Base-by-base conservation (phyloP, 2,113 vertebrate species). In the Python bivittatus region DNA sequence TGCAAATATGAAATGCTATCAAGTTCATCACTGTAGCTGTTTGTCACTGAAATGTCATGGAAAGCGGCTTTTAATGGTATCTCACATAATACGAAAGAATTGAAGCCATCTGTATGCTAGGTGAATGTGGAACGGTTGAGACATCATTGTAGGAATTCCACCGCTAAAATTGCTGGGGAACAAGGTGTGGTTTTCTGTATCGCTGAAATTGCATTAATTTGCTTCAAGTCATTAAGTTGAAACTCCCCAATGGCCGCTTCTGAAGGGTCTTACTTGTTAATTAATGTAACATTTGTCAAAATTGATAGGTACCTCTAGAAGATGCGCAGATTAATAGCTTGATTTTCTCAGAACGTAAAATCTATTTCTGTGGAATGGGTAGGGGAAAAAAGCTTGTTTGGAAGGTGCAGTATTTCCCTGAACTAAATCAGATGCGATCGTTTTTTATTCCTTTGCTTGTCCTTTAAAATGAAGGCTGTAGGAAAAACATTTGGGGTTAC, bases 31-130 rank as follows among this genome's bases (percentile, higher is more conserved):
- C 97, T 97, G 97, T 98, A 97, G 98, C 98, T 98, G 98, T 99
- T 99, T 99, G 98, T 99, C 98, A 98, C 97, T 97, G 97, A 98
- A 98, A 98, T 98, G 98, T 98, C 98, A 98, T 96, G 96, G 97
- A 98, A 98, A 98, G 98, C 97, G 94, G 98, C 97, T 98, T 98
- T 98, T 99, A 98, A 98, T 98, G 98, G 98, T 98, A 97, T 97
- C 95, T 97, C 97, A 96, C 97, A 95, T 98, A 98, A 98, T 95
- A 96, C 95, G 97, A 95, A 97, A 98, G 98, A 99, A 98, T 98
- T 97, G 98, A 98, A 98, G 98, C 98, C 98, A 97, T 98, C 98
- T 98, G 97, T 98, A 97, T 97, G 97, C 97, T 96, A 95, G 97
- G 96, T 94, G 96, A 97, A 97, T 98, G 91, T 97, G 97, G 97